Evolutionary conservation across 1,140 invertebrate genomes (phyloP).

Genomic region (Rhagoletis zephyria): DNA sequence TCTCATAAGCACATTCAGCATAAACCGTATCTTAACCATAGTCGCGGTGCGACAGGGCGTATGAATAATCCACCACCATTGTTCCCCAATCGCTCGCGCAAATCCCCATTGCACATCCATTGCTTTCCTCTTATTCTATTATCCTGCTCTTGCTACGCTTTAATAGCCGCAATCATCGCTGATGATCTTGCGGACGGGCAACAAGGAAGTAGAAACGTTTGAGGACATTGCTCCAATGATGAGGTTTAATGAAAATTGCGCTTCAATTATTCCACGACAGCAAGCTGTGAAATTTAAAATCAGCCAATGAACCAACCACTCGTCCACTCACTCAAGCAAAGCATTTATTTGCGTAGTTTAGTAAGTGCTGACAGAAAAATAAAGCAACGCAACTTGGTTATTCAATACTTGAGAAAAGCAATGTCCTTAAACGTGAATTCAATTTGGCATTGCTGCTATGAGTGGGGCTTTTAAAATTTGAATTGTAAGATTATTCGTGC

Average conservation of each 20-base stretch:
- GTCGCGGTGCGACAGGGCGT: background rate
- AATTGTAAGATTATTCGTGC: constrained; percentile 22
- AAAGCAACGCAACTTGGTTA: background rate
- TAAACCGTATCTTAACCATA: background rate
- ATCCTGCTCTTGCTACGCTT: background rate
- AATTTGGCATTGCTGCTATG: constrained; percentile 6
- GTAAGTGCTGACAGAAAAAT: background rate
- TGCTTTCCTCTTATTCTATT: no score
- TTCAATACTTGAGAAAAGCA: background rate
- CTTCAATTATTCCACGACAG: constrained; percentile 42
- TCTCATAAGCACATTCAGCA: background rate
- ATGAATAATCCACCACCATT: background rate
- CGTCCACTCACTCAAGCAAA: background rate
- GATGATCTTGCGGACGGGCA: background rate
- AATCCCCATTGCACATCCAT: no score
- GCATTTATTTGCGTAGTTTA: background rate
- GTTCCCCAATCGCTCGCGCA: no score
- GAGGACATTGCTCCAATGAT: background rate
- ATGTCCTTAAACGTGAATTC: constrained; percentile 22
- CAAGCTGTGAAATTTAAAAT: background rate
- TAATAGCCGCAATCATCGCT: background rate
- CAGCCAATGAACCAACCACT: constrained; percentile 41
- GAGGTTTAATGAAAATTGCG: constrained; percentile 25
- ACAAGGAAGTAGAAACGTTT: background rate
- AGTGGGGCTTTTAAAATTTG: constrained; percentile 34